Conservation (phyloP, 2,113 vertebrate genomes). For the Dasyurus viverrinus region DNA sequence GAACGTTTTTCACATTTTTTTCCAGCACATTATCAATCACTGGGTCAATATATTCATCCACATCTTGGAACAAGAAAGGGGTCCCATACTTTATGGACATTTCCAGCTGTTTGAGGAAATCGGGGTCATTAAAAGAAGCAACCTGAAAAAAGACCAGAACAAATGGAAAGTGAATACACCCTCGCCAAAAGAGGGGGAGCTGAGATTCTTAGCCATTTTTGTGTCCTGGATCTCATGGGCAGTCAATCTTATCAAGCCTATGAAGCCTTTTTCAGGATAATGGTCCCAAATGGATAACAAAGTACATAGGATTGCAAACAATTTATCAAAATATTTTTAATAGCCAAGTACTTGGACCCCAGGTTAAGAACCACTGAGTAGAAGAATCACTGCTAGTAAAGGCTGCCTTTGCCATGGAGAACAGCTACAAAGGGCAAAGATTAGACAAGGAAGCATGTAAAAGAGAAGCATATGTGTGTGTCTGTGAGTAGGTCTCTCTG, state of each 20-base stretch:
- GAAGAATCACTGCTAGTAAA: background rate
- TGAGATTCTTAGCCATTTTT: background rate
- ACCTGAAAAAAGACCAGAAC: slow-evolving; percentile 82
- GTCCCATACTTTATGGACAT: slow-evolving; percentile 95
- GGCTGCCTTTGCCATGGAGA: background rate
- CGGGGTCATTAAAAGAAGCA: slow-evolving; percentile 95
- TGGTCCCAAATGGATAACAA: background rate
- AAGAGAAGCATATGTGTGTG: background rate
- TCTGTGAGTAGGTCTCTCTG: background rate
- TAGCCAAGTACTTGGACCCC: background rate
- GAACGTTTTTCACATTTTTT: slow-evolving; percentile 90
- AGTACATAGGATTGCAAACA: background rate
- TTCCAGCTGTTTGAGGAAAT: slow-evolving; percentile 96
- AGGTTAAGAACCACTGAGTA: background rate
- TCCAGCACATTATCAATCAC: slow-evolving; percentile 96
- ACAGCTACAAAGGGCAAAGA: background rate
- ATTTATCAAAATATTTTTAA: background rate
- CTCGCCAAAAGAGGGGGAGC: background rate
- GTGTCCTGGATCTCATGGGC: background rate
- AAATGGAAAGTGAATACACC: slow-evolving; percentile 21
- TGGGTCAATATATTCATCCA: slow-evolving; percentile 97
- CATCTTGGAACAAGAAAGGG: slow-evolving; percentile 95
- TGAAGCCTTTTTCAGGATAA: background rate
- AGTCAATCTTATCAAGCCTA: background rate
- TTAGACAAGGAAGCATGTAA: background rate